Percentiles rank a stretch among this genome's conserved stretches.
Conservation (phyloP, 2,797 vertebrate genomes). For the Perodicticus potto region DNA sequence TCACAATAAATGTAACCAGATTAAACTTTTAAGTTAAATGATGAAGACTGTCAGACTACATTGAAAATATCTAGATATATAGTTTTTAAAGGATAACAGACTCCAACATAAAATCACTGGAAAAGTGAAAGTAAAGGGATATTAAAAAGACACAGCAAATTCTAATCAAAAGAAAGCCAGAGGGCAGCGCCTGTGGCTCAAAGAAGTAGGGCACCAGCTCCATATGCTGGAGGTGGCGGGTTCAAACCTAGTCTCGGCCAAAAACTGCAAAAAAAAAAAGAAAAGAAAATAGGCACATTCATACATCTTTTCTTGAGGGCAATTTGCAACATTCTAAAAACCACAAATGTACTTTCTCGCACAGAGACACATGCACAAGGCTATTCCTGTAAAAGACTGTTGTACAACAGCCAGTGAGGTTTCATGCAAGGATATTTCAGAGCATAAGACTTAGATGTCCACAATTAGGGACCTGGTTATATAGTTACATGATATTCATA, state of each 20-base stretch:
- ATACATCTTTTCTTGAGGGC: background rate
- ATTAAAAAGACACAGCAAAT: background rate
- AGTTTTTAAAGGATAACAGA: background rate
- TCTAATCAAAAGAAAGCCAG: conserved; percentile 32
- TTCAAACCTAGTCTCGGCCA: too few species aligned
- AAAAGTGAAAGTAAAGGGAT: background rate
- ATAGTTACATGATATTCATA: background rate
- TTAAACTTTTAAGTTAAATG: background rate
- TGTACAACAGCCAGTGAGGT: background rate
- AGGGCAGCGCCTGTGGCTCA: background rate
- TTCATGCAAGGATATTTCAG: background rate
- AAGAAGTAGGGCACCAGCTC: too few species aligned
- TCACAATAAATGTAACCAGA: background rate
- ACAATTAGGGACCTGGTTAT: background rate
- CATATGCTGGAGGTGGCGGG: too few species aligned
- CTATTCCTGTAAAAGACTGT: background rate
- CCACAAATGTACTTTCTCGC: background rate
- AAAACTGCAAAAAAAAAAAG: too few species aligned
- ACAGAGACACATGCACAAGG: background rate
- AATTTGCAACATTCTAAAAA: background rate
- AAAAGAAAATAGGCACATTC: background rate
- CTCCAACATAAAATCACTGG: background rate
- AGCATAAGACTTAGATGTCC: background rate
- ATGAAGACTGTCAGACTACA: background rate
- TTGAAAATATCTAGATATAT: background rate